Evolutionary conservation across 23 tunicate genomes (phyloP), one percentile per base, ranked within the genome.

Genomic region (Halocynthia roretzi): DNA sequence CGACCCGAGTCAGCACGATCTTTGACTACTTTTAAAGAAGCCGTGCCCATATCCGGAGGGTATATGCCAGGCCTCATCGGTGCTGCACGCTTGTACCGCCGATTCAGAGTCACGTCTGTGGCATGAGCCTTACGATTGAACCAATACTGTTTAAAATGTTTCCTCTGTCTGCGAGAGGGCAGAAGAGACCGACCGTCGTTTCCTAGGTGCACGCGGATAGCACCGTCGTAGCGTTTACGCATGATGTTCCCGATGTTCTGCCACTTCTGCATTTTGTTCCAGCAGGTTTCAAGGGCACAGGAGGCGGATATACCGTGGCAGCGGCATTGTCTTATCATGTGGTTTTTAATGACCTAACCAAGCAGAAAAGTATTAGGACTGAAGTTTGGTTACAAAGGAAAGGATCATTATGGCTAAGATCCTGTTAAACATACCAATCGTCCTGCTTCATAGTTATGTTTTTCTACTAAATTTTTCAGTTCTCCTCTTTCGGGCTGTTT

Each of bases 251-350:
- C 76, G 20, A 90, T 80, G 6, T 80, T 83, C 20, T 52, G 51
- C 84, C 88, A 77, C 15, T 53, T 64, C 5, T 85, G 89, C 57
- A 90, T 67, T 50, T 48, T 61, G 15, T 84, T 63, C 83, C 83
- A 90, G 60, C 96, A 90, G 12, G 89, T 76, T 52, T 61, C 51
- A 64, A 80, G 68, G n/a, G 83, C 61, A 62, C 96, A 90, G 7
- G 89, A 21, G 15, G 86, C 96, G 6, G 83, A 63, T 6, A 85
- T 56, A 6, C 96, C 96, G 53, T 90, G 96, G 54, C 96, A 90
- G 23, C 18, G n/a, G 54, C 96, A 90, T 5, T 58, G 52, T 58
- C 58, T 19, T 40, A 64, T 53, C 82, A 79, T 73, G 77, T 61
- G 51, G 52, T 81, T 76, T 66, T 54, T 69, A 66, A 87, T 76